These are phyloP conservation scores for Aporophyla nigra DNA, from an alignment of 2,888 invertebrate genomes.

Conservation along the genomic window DNA sequence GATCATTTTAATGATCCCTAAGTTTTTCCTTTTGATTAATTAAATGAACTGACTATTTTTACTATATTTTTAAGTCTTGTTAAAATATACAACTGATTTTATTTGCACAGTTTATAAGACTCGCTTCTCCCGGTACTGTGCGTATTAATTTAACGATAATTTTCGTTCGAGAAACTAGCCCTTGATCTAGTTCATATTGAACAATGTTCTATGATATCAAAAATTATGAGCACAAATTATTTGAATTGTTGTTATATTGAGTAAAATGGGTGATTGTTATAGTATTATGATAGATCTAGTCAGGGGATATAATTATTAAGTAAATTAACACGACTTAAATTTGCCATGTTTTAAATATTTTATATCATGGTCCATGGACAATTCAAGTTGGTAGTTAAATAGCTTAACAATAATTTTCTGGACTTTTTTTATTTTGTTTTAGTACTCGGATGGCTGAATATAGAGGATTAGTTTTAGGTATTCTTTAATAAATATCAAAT, in stretches of 20 bases:
- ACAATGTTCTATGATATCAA: slow-evolving; percentile 42
- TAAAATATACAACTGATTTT: too few species aligned
- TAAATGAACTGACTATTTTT: too few species aligned
- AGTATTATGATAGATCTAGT: not conserved
- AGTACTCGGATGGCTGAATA: not conserved
- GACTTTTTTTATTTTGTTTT: not conserved
- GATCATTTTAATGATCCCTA: too few species aligned
- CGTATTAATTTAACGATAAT: not conserved
- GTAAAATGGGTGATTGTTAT: not conserved
- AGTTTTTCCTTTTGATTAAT: too few species aligned
- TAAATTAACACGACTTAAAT: not conserved
- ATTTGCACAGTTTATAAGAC: too few species aligned
- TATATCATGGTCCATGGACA: too few species aligned
- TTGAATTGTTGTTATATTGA: slow-evolving; percentile 4
- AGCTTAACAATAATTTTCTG: not conserved
- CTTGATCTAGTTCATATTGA: slow-evolving; percentile 37
- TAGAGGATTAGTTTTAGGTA: not conserved
- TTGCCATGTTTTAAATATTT: not conserved
- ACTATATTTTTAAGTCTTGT: too few species aligned
- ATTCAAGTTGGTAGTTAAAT: not conserved
- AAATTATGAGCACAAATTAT: slow-evolving; percentile 40
- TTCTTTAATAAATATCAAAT: not conserved
- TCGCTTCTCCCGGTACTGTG: too few species aligned
- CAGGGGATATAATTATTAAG: not conserved
- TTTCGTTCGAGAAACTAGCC: not conserved